These are phyloP conservation scores for Ptychadena robeensis DNA, from an alignment of 2,797 vertebrate genomes.

Conservation along the genomic window DNA sequence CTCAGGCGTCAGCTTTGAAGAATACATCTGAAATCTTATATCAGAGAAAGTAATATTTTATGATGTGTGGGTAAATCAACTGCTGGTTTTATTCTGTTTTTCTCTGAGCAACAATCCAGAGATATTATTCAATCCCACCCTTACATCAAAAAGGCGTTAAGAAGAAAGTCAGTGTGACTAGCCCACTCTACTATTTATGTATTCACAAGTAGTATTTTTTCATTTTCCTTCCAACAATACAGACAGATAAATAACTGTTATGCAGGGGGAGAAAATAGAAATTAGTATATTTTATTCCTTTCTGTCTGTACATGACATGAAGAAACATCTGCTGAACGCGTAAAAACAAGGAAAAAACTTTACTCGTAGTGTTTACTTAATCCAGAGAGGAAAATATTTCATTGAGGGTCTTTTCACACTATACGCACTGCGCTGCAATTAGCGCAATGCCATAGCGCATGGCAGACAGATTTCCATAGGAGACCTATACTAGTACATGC, in stretches of 20 bases:
- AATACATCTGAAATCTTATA: neutral
- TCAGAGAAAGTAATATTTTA: neutral
- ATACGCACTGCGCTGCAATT: too few relatives aligned
- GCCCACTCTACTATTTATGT: neutral
- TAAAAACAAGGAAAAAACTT: neutral
- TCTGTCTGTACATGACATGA: neutral
- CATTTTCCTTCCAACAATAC: neutral
- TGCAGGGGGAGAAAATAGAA: neutral
- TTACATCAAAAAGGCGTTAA: neutral
- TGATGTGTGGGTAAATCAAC: slow-evolving; percentile 4
- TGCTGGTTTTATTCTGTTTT: neutral
- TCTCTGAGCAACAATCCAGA: neutral
- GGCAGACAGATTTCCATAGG: too few relatives aligned
- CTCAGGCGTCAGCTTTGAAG: neutral
- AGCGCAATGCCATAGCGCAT: too few relatives aligned
- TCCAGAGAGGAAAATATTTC: neutral
- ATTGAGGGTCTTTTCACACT: too few relatives aligned
- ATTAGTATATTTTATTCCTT: neutral
- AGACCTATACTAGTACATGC: too few relatives aligned
- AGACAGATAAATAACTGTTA: neutral
- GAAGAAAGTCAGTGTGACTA: neutral
- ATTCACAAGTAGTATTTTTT: neutral
- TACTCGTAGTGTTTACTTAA: neutral
- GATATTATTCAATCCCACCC: neutral
- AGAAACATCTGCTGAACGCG: neutral